Evolutionary conservation across 1,140 invertebrate genomes (phyloP), one percentile per base, ranked within the genome.

Genomic region (Neoseiulus cucumeris): DNA sequence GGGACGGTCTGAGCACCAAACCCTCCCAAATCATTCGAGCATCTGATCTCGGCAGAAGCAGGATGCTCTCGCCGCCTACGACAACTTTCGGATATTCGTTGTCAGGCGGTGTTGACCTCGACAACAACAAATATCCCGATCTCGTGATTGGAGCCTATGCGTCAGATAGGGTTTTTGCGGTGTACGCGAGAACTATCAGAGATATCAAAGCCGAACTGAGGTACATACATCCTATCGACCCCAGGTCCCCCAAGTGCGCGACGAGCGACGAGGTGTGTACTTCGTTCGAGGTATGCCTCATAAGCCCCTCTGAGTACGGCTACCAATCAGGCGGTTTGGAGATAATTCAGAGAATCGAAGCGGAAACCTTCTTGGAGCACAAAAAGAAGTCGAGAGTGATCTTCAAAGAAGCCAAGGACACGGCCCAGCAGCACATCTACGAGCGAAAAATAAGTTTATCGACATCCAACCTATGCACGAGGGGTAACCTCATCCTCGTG

Each of bases 101-200:
- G 18, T 86, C 85, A 68, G 90, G 89, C 65, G 88, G 87, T 39
- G 77, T 89, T 9, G 91, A 96, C 77, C 80, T 96, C 72, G 92
- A 96, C 76, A 76, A 80, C 20, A 95, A 96, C 76, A 86, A 85
- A 14, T 96, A 95, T 77, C 87, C 90, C 0, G 91, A 95, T 80
- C 77, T 95, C 67, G 78, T 93, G 20, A 81, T 91, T 29, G 91
- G 91, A 64, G 88, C 90, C 28, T 92, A 89, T 75, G 87, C 87
- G 72, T 80, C 83, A 68, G 85, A 87, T 72, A 78, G 80, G 51
- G 82, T 87, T 0, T 80, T 85, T 9, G 51, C 51, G 25, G 22
- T 59, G 17, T 59, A 59, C 33, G 51, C 28, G 74, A 25, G 51
- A 9, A 12, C 51, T 9, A 59, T 59, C 33, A 59, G 22, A 20